Evolutionary conservation across 2,888 invertebrate genomes (phyloP), one percentile per base, ranked within the genome.

Genomic region (Ornithoptera alexandrae): DNA sequence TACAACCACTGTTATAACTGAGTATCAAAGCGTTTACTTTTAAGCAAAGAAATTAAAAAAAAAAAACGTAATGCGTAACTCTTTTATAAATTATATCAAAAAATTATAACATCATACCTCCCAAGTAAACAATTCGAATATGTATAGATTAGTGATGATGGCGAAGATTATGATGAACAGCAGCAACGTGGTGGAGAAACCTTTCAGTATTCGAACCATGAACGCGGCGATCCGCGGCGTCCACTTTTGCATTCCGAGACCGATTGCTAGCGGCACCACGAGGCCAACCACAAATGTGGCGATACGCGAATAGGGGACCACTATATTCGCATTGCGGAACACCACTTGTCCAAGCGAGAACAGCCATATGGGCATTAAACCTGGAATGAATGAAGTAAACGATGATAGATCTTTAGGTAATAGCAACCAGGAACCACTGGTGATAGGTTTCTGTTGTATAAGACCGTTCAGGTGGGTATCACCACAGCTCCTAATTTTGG

Each of bases 71-170:
- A 36, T 7, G 36, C 8, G 36, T 36, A 5, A 36, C 36, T 36
- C 36, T 36, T 36, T 8, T 36, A 5, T 36, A 7, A 7, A 36
- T 10, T 39, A 39, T 15, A 0, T 15, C 1, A 50, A 18, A 50
- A 50, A 50, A 12, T 57, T 62, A 42, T 10, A 42, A 42, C 5
- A n/a, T 8, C 93, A 93, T 81, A 97, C 97, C 94, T 95, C 92
- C 97, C 97, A 97, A 2, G 96, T 96, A 84, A 98, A 97, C 75
- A 98, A 88, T 81, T 96, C 89, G 83, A 98, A 98, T 69, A 98
- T 94, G 86, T 97, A 98, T 65, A 96, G 85, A 87, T 98, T 98
- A n/a, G 97, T 96, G 69, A 96, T 94, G 61, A 97, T 95, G 0
- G 98, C 98, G 86, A 98, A 97, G 7, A 96, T 85, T 6, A 98